These are phyloP conservation scores for Orestias chungarensis DNA, from an alignment of 2,797 vertebrate genomes.

Conservation along the genomic window DNA sequence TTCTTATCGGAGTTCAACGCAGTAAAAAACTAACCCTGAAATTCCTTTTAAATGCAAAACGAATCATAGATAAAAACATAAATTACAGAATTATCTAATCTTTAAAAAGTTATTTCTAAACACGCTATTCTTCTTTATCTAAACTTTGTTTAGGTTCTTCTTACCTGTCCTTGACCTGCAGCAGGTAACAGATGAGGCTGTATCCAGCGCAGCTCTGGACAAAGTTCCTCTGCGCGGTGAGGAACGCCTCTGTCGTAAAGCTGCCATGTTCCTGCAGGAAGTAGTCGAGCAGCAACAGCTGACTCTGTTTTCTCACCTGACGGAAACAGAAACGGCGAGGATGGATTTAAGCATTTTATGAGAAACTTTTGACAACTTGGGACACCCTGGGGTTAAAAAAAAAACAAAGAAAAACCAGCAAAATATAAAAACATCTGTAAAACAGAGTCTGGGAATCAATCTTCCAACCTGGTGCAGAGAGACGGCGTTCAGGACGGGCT, in stretches of 20 bases:
- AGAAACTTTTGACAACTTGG: too few relatives aligned
- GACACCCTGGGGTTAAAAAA: too few relatives aligned
- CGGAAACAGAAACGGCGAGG: not conserved
- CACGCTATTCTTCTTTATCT: too few relatives aligned
- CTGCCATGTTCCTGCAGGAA: slow-evolving; percentile 93
- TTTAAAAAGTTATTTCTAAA: too few relatives aligned
- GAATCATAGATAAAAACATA: too few relatives aligned
- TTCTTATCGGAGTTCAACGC: too few relatives aligned
- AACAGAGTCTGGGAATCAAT: too few relatives aligned
- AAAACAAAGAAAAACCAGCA: too few relatives aligned
- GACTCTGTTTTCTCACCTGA: slow-evolving; percentile 86
- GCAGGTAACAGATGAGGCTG: slow-evolving; percentile 94
- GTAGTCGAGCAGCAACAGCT: slow-evolving; percentile 91
- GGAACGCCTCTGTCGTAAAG: slow-evolving; percentile 90
- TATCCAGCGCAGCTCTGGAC: slow-evolving; percentile 95
- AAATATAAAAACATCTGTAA: too few relatives aligned
- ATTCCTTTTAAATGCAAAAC: too few relatives aligned
- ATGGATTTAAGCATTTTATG: not conserved
- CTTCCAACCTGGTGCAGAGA: slow-evolving; percentile 96
- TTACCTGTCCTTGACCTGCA: slow-evolving; percentile 97
- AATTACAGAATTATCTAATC: too few relatives aligned
- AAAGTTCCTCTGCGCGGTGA: slow-evolving; percentile 92
- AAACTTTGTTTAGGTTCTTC: not conserved
- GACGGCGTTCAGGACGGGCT: slow-evolving; percentile 93
- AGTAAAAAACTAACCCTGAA: too few relatives aligned